Percentiles rank a stretch among this genome's conserved stretches.
These are phyloP conservation scores for Macroramphosus scolopax DNA, from an alignment of 2,797 vertebrate genomes.

Conservation along the genomic window DNA sequence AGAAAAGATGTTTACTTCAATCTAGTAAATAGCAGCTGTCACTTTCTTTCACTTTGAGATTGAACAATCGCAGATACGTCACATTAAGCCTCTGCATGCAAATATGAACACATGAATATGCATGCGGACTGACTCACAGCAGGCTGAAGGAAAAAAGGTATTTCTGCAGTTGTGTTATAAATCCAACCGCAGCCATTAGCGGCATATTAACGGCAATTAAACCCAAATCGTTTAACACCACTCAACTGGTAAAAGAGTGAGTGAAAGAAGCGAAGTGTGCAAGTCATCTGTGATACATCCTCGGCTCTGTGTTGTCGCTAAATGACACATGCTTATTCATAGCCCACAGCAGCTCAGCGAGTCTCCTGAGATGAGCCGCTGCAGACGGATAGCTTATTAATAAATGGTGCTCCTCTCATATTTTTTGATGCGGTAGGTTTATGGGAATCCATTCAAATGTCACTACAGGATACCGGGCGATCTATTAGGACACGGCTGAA, in stretches of 20 bases:
- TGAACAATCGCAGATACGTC: no score
- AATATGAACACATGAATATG: no score
- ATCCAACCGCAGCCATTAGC: background rate
- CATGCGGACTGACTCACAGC: no score
- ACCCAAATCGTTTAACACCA: background rate
- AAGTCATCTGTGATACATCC: conserved; percentile 15
- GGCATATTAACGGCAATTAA: background rate
- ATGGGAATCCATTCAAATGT: conserved; percentile 50
- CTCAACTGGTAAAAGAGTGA: background rate
- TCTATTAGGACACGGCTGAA: conserved; percentile 19
- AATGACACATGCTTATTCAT: conserved; percentile 34
- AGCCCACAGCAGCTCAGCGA: conserved; percentile 24
- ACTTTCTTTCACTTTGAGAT: no score
- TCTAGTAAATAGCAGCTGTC: no score
- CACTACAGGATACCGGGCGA: conserved; percentile 28
- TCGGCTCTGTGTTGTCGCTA: conserved; percentile 11
- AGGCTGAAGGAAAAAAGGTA: no score
- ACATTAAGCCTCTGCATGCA: no score
- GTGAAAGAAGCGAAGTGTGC: background rate
- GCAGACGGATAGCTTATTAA: conserved; percentile 47
- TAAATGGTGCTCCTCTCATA: conserved; percentile 34
- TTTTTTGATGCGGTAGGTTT: conserved; percentile 41
- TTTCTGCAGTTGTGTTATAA: no score
- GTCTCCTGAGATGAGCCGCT: conserved; percentile 19
- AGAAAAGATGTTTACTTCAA: no score